Percentiles rank a stretch among this genome's conserved stretches.
Evolutionary conservation across 2,797 vertebrate genomes (phyloP).

Genomic region (Sebastes iracundus): DNA sequence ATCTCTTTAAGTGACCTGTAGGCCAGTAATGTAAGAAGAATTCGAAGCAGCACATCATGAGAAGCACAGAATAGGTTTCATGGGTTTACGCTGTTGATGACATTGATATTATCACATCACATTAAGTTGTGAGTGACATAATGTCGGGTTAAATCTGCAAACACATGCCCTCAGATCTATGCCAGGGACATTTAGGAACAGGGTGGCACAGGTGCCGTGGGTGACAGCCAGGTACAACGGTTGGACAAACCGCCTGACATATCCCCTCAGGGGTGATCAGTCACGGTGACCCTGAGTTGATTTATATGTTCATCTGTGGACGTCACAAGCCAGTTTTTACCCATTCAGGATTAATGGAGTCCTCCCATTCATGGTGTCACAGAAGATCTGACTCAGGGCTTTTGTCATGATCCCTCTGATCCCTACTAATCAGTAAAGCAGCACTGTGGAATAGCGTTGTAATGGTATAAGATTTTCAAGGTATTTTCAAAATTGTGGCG

Average conservation of each 20-base stretch:
- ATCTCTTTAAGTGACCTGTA: neutral
- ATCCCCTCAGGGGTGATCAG: neutral
- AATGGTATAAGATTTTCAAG: too few relatives aligned
- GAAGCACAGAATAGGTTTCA: neutral
- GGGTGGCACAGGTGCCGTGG: neutral
- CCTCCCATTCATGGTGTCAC: constrained; percentile 22
- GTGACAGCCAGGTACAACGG: neutral
- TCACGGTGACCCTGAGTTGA: neutral
- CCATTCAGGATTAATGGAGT: neutral
- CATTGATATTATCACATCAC: neutral
- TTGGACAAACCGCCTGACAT: neutral
- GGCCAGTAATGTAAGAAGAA: neutral
- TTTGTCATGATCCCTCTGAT: neutral
- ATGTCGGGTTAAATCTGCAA: neutral
- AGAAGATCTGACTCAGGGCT: neutral
- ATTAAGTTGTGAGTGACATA: neutral
- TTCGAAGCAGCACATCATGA: neutral
- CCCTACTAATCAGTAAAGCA: neutral
- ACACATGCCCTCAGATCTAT: neutral
- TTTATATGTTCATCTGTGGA: neutral
- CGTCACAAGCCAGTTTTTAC: neutral
- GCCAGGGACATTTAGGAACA: constrained; percentile 32
- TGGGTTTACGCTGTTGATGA: neutral
- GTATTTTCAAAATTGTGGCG: neutral
- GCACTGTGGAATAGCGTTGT: too few relatives aligned